Conservation (phyloP, 2,888 invertebrate species). For the Agrotis clavis region DNA sequence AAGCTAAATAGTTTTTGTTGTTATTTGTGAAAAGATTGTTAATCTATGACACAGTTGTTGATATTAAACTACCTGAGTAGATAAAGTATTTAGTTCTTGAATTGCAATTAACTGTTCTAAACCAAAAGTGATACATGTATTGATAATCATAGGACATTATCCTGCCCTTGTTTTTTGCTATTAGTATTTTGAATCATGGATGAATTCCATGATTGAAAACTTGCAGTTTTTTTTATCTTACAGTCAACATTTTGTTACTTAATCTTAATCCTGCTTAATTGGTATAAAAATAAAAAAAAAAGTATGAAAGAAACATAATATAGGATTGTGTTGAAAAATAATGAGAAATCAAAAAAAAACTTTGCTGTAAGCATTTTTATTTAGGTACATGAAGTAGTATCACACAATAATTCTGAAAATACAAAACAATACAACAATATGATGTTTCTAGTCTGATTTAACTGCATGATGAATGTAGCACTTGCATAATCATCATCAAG, state of each 20-base stretch:
- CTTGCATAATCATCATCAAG: no score
- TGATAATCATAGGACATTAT: not conserved
- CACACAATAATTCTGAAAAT: not conserved
- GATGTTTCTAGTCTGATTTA: not conserved
- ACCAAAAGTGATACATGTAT: no score
- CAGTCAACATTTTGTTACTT: not conserved
- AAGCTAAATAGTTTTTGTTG: conserved; percentile 6
- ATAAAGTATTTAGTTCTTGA: conserved; percentile 10
- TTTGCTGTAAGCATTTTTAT: no score
- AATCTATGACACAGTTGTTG: conserved; percentile 20
- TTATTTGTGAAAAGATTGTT: not conserved
- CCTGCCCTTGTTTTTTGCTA: not conserved
- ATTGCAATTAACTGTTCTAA: not conserved
- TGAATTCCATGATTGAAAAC: no score
- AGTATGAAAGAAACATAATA: not conserved
- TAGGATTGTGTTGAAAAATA: not conserved
- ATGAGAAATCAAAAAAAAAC: not conserved
- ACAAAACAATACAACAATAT: not conserved
- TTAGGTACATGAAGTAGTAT: no score
- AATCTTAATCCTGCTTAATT: not conserved
- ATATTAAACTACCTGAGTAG: conserved; percentile 18
- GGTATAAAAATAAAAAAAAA: not conserved
- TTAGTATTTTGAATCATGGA: not conserved
- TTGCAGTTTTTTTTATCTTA: not conserved
- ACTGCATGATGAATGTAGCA: not conserved